Conservation (phyloP, 1,140 invertebrate genomes). For the Drosophila guanche region DNA sequence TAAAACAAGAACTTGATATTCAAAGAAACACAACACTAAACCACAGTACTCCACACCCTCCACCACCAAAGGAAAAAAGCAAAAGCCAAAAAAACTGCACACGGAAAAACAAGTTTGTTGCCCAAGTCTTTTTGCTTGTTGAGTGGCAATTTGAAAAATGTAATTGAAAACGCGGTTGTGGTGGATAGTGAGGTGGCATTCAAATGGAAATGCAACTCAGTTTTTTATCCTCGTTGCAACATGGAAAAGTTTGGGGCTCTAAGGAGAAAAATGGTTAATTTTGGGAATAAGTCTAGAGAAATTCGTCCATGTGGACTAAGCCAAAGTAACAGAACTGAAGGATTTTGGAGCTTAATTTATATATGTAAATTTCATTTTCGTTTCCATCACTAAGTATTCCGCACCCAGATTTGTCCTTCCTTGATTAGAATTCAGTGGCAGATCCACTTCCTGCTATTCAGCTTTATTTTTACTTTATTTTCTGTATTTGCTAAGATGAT, state of each 20-base stretch:
- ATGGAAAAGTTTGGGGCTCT: too few species aligned
- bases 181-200: conserved; percentile 14
- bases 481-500: conserved; percentile 2
- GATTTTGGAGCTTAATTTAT: too few species aligned
- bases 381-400: too few species aligned
- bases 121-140: conserved; percentile 67
- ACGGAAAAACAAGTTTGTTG: conserved; percentile 65
- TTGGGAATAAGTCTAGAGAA: too few species aligned
- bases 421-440: too few species aligned
- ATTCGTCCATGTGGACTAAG: too few species aligned
- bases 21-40: conserved; percentile 36
- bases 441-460: too few species aligned
- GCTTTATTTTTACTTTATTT: background rate
- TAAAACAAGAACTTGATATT: conserved; percentile 72
- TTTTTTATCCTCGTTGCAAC: background rate
- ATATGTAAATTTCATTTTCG: background rate
- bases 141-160: conserved; percentile 39
- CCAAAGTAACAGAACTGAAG: too few species aligned
- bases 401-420: too few species aligned
- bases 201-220: conserved; percentile 2
- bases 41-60: conserved; percentile 21
- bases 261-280: too few species aligned
- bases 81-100: conserved; percentile 25
- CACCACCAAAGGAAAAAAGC: conserved; percentile 11
- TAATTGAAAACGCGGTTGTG: conserved; percentile 29